These are phyloP conservation scores for Drosophila paracracens DNA, from an alignment of 2,888 invertebrate species.

Conservation along the genomic window DNA sequence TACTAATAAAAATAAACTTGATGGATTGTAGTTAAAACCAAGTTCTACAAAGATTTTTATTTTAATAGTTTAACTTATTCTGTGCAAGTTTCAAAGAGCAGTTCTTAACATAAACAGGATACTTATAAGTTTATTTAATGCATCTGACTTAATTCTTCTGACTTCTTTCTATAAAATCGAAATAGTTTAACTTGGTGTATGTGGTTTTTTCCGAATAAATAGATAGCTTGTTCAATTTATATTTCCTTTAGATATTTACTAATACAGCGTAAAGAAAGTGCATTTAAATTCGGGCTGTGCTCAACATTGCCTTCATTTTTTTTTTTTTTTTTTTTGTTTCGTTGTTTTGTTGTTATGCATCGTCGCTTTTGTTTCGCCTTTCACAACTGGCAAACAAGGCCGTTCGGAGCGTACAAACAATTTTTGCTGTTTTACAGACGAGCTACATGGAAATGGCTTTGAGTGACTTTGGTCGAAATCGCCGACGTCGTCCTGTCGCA, in stretches of 20 bases:
- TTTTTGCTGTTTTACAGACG: constrained; percentile 59
- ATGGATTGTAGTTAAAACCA: background rate
- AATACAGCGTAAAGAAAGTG: background rate
- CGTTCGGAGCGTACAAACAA: constrained; percentile 46
- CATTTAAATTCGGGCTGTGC: background rate
- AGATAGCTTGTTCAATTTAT: too few species aligned
- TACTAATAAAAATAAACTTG: too few species aligned
- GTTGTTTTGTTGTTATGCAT: constrained; percentile 58
- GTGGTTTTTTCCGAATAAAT: background rate
- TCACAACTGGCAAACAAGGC: constrained; percentile 70
- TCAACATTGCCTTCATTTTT: background rate
- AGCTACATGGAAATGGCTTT: constrained; percentile 80
- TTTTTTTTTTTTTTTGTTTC: constrained; percentile 22
- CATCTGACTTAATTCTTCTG: background rate
- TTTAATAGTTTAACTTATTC: background rate
- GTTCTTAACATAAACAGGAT: background rate
- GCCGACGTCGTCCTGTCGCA: constrained; percentile 59
- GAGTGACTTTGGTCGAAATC: constrained; percentile 72
- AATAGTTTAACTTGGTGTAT: background rate
- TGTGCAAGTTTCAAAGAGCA: fast-evolving
- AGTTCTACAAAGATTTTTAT: background rate
- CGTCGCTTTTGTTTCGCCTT: constrained; percentile 72
- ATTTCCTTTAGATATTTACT: background rate
- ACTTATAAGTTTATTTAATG: background rate
- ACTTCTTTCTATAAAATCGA: background rate